Evolutionary conservation across 1,140 invertebrate genomes (phyloP).

Genomic region (Tetramorium simillimum): DNA sequence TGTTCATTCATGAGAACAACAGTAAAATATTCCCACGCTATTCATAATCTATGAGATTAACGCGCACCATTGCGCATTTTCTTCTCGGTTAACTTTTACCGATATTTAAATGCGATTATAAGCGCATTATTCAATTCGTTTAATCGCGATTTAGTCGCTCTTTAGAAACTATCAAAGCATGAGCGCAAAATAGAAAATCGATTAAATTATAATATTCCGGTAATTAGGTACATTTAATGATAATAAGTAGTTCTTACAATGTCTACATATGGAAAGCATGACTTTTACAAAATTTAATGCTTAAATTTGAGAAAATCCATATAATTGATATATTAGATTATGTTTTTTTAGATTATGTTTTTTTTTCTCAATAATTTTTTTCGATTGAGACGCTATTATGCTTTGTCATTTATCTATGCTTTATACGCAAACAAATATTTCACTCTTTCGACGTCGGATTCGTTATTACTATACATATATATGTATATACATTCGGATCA

Average conservation of each 20-base stretch:
- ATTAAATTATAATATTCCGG: constrained; percentile 29
- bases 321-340: background rate
- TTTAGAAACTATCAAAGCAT: constrained; percentile 27
- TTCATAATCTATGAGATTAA: constrained; percentile 37
- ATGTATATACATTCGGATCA: background rate
- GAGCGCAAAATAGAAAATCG: constrained; percentile 15
- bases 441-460: constrained; percentile 3
- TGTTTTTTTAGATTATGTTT: background rate
- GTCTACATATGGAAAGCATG: background rate
- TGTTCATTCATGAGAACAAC: constrained; percentile 34
- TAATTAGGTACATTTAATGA: background rate
- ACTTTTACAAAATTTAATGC: background rate
- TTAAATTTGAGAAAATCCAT: background rate
- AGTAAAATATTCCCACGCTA: constrained; percentile 14
- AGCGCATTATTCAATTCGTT: constrained; percentile 37
- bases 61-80: constrained; percentile 9
- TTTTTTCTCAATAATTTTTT: background rate
- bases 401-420: constrained; percentile 15
- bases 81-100: constrained; percentile 3
- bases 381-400: background rate
- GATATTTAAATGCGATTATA: constrained; percentile 23
- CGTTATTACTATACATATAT: background rate
- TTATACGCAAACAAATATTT: constrained; percentile 31
- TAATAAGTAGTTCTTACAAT: background rate
- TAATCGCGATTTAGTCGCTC: constrained; percentile 21